Evolutionary conservation across 2,797 vertebrate species (phyloP), one percentile per base, ranked within the genome.

Genomic region (Betta splendens): DNA sequence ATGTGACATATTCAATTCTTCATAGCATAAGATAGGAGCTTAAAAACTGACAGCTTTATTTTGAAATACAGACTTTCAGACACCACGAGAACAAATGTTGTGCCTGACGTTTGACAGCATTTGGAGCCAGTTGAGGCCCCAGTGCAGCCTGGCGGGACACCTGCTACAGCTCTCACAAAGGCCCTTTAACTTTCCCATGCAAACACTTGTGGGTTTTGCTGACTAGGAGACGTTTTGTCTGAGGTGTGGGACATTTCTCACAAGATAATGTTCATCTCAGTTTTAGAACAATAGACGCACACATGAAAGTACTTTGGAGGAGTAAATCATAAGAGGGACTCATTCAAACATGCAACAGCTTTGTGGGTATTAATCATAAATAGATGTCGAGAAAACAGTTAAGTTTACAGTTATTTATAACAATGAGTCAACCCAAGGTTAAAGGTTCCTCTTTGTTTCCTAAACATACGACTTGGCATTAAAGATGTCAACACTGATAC

Each of bases 51-150:
- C 12, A 46, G 28, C 7, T 46, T 39, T 18, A 39, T 20, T 48
- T n/a, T 15, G 42, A 12, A 31, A 28, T 8, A 16, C 23, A 47
- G 0, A 25, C 13, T 52, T 35, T 8, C n/a, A 17, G 35, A 33
- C 22, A 23, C 4, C 9, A 50, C n/a, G n/a, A n/a, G n/a, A n/a
- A n/a, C n/a, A n/a, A n/a, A n/a, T 15, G 26, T n/a, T n/a, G n/a
- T 31, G 10, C n/a, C 58, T 53, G 33, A 47, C n/a, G 11, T 17
- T n/a, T 46, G 17, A 39, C 38, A 42, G 43, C 60, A 73, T 26
- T 15, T 69, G 80, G 4, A 43, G 50, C 60, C 62, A 32, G 63
- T 65, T 58, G 66, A 59, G 51, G 53, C 54, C 53, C 60, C 49
- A 16, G 42, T 18, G 40, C 65, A 60, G 44, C 37, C 28, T 26